phyloP scores from a whole-genome alignment of 2,888 invertebrate species.

The Apodemia duryi region DNA sequence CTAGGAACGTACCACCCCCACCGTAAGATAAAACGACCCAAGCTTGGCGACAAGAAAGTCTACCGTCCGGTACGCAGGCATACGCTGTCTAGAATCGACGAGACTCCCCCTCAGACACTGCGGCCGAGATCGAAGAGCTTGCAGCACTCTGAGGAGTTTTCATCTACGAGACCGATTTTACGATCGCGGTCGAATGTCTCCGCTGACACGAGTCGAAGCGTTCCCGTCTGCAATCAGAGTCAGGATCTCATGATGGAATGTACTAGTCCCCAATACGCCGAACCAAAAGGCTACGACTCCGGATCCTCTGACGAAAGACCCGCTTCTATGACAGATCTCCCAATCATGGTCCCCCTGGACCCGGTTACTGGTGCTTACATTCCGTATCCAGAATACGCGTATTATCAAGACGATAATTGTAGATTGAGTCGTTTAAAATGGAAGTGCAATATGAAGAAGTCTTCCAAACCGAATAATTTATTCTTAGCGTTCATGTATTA shows the following conservation, averaged over 20 bases:
- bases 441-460: conserved; percentile 52
- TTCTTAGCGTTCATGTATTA: conserved; percentile 77
- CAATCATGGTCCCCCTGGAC: conserved; percentile 61
- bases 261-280: conserved; percentile 64
- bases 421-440: conserved; percentile 46
- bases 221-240: conserved; percentile 67
- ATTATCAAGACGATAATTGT: conserved; percentile 57
- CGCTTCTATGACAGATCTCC: conserved; percentile 63
- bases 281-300: conserved; percentile 53
- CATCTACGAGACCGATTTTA: conserved; percentile 56
- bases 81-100: conserved; percentile 70
- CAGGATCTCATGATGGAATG: conserved; percentile 52
- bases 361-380: conserved; percentile 58
- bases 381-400: conserved; percentile 63
- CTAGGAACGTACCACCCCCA: conserved; percentile 70
- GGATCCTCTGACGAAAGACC: conserved; percentile 52
- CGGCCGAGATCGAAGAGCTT: conserved; percentile 54
- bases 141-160: conserved; percentile 59
- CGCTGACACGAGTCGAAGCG: conserved; percentile 68
- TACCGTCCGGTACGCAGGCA: conserved; percentile 58
- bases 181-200: conserved; percentile 67
- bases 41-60: conserved; percentile 56
- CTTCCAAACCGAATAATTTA: conserved; percentile 60
- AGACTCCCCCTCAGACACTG: conserved; percentile 45
- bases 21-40: conserved; percentile 53